A percentile compares a stretch with the other conserved stretches of the same genome.
Evolutionary conservation across 2,113 vertebrate genomes (phyloP).

Genomic region (Neogobius melanostomus): DNA sequence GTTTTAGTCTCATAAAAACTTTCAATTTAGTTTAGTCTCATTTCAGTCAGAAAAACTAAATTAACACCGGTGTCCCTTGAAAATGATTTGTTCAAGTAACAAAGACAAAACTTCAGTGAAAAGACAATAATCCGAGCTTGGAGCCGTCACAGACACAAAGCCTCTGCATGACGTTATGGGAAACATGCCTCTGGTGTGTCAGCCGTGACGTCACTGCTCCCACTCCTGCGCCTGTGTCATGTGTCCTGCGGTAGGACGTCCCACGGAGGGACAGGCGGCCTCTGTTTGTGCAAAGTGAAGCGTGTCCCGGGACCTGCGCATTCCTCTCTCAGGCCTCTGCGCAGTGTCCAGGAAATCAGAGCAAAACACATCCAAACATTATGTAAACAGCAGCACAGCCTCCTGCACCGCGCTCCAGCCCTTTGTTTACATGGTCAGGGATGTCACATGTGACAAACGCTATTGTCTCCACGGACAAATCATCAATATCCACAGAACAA

Average conservation of each 20-base stretch:
- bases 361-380: constrained; percentile 75
- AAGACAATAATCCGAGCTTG: background rate
- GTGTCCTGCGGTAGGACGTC: constrained; percentile 41
- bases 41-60: too few species aligned
- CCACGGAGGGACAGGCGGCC: constrained; percentile 65
- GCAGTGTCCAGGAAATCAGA: constrained; percentile 75
- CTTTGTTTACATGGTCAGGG: constrained; percentile 76
- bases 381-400: constrained; percentile 76
- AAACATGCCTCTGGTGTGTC: background rate
- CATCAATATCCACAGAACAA: too few species aligned
- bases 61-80: too few species aligned
- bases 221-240: constrained; percentile 32
- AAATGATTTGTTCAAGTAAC: too few species aligned
- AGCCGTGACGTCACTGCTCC: constrained; percentile 37
- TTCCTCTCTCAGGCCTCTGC: constrained; percentile 68
- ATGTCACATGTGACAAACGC: constrained; percentile 64
- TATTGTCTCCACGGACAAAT: constrained; percentile 34
- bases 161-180: background rate
- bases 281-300: constrained; percentile 78
- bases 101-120: background rate
- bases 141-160: background rate
- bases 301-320: constrained; percentile 65
- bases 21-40: too few species aligned
- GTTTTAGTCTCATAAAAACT: too few species aligned
- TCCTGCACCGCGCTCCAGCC: constrained; percentile 69